Conservation (phyloP, 1,140 invertebrate genomes). For the Meteorus sp. region DNA sequence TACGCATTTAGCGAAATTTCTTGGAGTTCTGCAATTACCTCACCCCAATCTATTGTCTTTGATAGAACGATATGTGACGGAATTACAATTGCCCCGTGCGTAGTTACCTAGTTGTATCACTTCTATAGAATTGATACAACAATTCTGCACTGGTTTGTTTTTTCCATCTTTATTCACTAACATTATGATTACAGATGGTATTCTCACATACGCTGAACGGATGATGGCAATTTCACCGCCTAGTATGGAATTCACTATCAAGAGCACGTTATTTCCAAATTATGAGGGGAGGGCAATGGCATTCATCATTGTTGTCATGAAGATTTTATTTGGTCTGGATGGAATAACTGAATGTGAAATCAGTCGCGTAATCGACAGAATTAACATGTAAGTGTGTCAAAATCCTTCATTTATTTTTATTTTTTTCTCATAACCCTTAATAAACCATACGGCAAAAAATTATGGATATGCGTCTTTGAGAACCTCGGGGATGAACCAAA, state of each 20-base stretch:
- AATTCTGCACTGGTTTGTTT: neutral
- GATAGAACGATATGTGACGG: conserved; percentile 58
- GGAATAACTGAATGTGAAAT: conserved; percentile 64
- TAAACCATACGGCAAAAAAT: too few relatives aligned
- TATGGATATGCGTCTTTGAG: too few relatives aligned
- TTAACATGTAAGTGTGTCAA: conserved; percentile 52
- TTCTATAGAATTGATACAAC: conserved; percentile 14
- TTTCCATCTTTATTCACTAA: conserved; percentile 21
- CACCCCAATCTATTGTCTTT: conserved; percentile 58
- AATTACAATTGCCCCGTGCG: conserved; percentile 61
- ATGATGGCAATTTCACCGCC: conserved; percentile 53
- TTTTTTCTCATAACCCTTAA: neutral
- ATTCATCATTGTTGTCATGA: conserved; percentile 65
- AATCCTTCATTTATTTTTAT: conserved; percentile 14
- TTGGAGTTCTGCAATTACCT: conserved; percentile 47
- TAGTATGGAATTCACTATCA: conserved; percentile 41
- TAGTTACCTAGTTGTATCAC: neutral
- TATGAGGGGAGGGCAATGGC: conserved; percentile 67
- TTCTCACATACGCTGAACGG: conserved; percentile 48
- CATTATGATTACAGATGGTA: conserved; percentile 44
- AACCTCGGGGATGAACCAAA: neutral
- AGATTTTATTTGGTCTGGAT: conserved; percentile 67
- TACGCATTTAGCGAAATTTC: conserved; percentile 49
- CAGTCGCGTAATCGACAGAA: conserved; percentile 58
- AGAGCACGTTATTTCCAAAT: conserved; percentile 52